These are phyloP conservation scores for Erebia ligea DNA, from an alignment of 2,888 invertebrate species.

Conservation along the genomic window DNA sequence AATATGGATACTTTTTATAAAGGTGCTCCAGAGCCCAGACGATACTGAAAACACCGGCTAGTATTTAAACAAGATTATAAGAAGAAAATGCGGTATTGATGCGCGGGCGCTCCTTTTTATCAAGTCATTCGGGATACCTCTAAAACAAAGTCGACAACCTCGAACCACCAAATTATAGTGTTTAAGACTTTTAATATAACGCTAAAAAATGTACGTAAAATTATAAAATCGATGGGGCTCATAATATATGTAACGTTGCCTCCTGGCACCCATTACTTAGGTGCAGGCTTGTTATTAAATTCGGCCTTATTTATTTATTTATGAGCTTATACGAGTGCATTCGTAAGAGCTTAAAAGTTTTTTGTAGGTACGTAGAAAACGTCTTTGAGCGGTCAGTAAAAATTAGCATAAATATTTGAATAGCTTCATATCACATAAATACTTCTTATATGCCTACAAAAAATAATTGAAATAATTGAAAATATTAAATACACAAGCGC, in stretches of 20 bases:
- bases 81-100: slow-evolving; percentile 15
- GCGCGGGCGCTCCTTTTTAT: slow-evolving; percentile 30
- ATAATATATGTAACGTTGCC: slow-evolving; percentile 79
- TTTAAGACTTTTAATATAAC: slow-evolving; percentile 77
- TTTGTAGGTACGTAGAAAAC: not conserved
- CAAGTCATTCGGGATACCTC: slow-evolving; percentile 50
- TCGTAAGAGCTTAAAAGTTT: slow-evolving; percentile 20
- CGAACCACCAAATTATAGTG: slow-evolving; percentile 68
- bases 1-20: too few relatives aligned
- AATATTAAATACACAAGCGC: not conserved
- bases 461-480: too few relatives aligned
- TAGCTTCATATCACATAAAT: not conserved
- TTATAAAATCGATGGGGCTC: slow-evolving; percentile 68
- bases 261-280: slow-evolving; percentile 80
- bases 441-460: not conserved
- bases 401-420: slow-evolving; percentile 10
- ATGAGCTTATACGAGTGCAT: slow-evolving; percentile 52
- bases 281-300: slow-evolving; percentile 78
- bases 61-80: slow-evolving; percentile 26
- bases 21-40: not conserved
- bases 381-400: not conserved
- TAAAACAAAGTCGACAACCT: slow-evolving; percentile 63
- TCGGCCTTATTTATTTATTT: slow-evolving; percentile 81
- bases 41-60: not conserved
- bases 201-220: slow-evolving; percentile 79